A percentile compares a stretch with the other conserved stretches of the same genome.
phyloP scores from a whole-genome alignment of 2,797 vertebrate genomes.

The Corythornis leucogaster region DNA sequence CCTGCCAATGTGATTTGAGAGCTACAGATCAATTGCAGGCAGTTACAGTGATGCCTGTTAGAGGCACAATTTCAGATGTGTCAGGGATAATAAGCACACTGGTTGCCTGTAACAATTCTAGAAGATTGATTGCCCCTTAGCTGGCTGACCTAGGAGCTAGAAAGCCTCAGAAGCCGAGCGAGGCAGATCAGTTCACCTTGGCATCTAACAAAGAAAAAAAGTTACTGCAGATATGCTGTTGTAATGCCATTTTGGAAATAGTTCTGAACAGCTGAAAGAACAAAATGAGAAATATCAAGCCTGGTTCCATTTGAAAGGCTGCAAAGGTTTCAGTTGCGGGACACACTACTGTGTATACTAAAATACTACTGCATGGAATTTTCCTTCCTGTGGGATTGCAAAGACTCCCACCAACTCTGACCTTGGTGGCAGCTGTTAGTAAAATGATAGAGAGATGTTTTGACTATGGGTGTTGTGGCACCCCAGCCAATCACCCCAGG shows the following conservation, averaged over 20 bases:
- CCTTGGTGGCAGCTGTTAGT: too few relatives aligned
- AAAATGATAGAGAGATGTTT: too few relatives aligned
- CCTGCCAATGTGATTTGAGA: neutral
- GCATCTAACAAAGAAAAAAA: neutral
- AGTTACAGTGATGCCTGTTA: neutral
- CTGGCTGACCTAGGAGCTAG: neutral
- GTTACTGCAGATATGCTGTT: neutral
- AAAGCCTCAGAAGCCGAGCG: neutral
- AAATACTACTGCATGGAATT: too few relatives aligned
- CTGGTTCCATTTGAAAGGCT: neutral
- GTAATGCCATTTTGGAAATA: neutral
- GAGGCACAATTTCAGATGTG: neutral
- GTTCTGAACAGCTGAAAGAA: neutral
- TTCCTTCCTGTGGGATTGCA: too few relatives aligned
- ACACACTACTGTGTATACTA: neutral
- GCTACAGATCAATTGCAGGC: neutral
- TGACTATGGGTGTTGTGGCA: too few relatives aligned
- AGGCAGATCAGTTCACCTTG: neutral
- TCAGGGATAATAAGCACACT: neutral
- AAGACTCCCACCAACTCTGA: too few relatives aligned
- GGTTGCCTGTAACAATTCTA: neutral
- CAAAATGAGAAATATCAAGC: neutral
- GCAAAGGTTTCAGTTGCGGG: neutral
- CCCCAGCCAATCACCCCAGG: too few relatives aligned
- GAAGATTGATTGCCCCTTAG: neutral